Base-by-base conservation (phyloP, 2,113 vertebrate genomes). In the Phylloscopus trochilus region DNA sequence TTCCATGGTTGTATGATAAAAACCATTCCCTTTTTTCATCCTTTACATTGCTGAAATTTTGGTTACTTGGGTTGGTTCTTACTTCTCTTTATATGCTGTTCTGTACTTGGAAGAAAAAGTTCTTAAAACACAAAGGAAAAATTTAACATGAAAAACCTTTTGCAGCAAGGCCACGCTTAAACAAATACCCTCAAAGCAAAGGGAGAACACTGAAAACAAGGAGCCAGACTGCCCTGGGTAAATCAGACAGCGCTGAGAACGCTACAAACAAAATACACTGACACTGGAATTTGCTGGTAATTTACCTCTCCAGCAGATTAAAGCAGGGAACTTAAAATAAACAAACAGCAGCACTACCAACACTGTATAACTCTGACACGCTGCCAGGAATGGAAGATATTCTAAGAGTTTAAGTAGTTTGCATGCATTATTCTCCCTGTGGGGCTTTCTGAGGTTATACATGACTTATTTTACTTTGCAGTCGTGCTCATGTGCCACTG, bases 321-420 rank as follows among this genome's bases (percentile, higher is more conserved):
- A 94, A 94, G 85, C 33, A 88, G 15, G 9, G 84, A 91, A 90
- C 58, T 83, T 93, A 63, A 96, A 95, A 92, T 33, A 91, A 89
- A 96, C 66, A 93, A 94, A 70, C 49, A 92, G 9, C 63, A 73
- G 26, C 47, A 33, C 26, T 28, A 87, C 44, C 37, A 92, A 41
- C 83, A 68, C 76, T 67, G n/a, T 23, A 0, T 9, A 63, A 67
- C 55, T 90, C 86, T 95, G 94, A 94, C 81, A 80, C 46, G 41
- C 60, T 3, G 82, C 89, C 91, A 95, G 94, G 33, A 94, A 73
- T 67, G 30, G 84, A 69, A 87, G 53, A 79, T 23, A 60, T 88
- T 72, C 63, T 67, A 74, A 52, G 55, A 74, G 19, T 83, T 85
- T 33, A 83, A 35, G 59, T 30, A 67, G 43, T 4, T 4, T 82